Base-by-base conservation (phyloP, 2,888 invertebrate species). In the Polydrusus cervinus region DNA sequence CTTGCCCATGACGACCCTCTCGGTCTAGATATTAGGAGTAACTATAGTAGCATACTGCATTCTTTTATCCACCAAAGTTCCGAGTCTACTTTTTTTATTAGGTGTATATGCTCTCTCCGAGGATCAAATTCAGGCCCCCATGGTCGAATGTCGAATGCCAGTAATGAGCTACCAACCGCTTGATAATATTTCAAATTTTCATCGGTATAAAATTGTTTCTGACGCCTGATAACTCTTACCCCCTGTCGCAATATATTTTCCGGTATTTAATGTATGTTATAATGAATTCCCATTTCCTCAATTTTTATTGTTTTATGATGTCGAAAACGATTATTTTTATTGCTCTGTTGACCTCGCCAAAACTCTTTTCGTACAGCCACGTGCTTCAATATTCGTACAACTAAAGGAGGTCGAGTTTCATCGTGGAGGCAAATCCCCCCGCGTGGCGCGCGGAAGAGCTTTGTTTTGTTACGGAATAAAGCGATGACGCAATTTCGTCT, bases 401-500 rank as follows among this genome's bases (percentile, higher is more conserved):
- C 66, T 51, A 66, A 66, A 66, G 18, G 53, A 66, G 66, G 66
- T 66, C 66, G 64, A 49, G 34, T 30, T 47, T 47, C 49, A 34
- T 65, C 64, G 49, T 18, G 18, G 38, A 49, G 45, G n/a, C 51
- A 34, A 45, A 16, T 25, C 65, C 34, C 66, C 53, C 34, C 51
- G n/a, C 38, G 7, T 34, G 66, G 38, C 49, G 66, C 53, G 14
- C 34, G 25, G 40, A 49, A 47, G 49, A 64, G 30, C 66, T 66
- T 34, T 40, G 66, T 40, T 66, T 38, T 18, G 49, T 38, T 49
- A 53, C 13, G 51, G 38, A 66, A 49, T 64, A 47, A 53, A 53
- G 38, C 66, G 66, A 53, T 53, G 66, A 66, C 66, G 66, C 51
- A 65, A 65, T 65, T 65, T 65, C 16, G 64, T 65, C 65, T 45